A percentile compares a stretch with the other conserved stretches of the same genome.
Evolutionary conservation across 1,140 invertebrate species (phyloP).

Genomic region (Aphis gossypii): DNA sequence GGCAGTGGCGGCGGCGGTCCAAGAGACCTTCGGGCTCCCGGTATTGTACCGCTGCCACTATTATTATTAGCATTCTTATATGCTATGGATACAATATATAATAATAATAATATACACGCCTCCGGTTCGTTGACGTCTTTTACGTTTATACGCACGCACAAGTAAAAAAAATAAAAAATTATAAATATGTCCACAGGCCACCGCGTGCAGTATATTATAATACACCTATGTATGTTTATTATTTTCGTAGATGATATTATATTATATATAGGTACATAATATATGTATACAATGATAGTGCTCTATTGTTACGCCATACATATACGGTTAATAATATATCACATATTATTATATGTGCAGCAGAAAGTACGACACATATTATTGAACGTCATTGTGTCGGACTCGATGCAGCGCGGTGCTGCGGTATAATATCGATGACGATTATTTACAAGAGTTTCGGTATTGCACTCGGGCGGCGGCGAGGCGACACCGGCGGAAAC

Average conservation of each 20-base stretch:
- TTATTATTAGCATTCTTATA: slow-evolving; percentile 54
- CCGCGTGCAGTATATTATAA: not conserved
- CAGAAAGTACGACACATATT: not conserved
- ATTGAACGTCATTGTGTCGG: not conserved
- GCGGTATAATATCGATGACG: not conserved
- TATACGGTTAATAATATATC: not conserved
- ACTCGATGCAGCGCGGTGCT: no score
- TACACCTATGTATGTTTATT: not conserved
- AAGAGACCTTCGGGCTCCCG: slow-evolving; percentile 57
- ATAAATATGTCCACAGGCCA: slow-evolving; percentile 18
- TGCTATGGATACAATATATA: not conserved
- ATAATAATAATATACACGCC: slow-evolving; percentile 32
- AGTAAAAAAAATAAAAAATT: not conserved
- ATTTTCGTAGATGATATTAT: not conserved
- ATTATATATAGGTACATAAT: not conserved
- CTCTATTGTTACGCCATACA: not conserved
- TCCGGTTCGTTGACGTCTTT: slow-evolving; percentile 54
- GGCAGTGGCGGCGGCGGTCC: not conserved
- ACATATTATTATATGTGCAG: not conserved
- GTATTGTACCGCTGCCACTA: slow-evolving; percentile 45
- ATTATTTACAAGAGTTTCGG: not conserved
- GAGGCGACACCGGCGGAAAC: not conserved
- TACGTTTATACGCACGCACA: not conserved
- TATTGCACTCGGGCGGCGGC: not conserved
- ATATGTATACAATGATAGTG: not conserved